Percentiles rank a stretch among this genome's conserved stretches.
Evolutionary conservation across 2,113 vertebrate genomes (phyloP).

Genomic region (Onychorhynchus coronatus): DNA sequence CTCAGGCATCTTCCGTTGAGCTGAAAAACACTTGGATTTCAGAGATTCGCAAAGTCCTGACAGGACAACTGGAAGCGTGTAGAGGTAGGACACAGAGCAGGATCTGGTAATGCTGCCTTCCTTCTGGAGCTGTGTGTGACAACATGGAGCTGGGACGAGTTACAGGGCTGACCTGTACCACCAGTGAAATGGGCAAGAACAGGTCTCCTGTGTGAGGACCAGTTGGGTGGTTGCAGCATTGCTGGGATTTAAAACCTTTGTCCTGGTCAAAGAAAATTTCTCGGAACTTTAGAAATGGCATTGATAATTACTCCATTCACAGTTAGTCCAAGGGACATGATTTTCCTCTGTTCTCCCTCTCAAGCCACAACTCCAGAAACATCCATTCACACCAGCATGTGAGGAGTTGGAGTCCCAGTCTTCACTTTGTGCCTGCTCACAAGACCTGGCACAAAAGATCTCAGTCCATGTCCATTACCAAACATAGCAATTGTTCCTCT

Average conservation of each 20-base stretch:
- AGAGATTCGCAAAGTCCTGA: conserved; percentile 91
- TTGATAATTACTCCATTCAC: not conserved
- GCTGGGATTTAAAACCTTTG: not conserved
- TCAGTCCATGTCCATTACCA: not conserved
- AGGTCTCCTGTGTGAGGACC: not conserved
- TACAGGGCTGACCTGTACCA: not conserved
- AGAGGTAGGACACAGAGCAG: conserved; percentile 76
- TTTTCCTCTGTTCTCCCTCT: not conserved
- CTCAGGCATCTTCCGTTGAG: conserved; percentile 90
- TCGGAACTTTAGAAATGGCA: not conserved
- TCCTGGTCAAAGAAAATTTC: not conserved
- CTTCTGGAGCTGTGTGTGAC: not conserved
- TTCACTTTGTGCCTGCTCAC: not conserved
- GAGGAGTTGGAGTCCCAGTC: not conserved
- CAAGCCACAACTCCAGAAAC: not conserved
- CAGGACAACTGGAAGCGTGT: conserved; percentile 86
- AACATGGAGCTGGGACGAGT: not conserved
- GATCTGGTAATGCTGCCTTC: not conserved
- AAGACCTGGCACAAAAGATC: not conserved
- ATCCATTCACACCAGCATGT: not conserved
- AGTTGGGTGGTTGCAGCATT: not conserved
- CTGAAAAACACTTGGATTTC: conserved; percentile 94
- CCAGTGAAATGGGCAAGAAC: not conserved
- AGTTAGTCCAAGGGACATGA: not conserved
- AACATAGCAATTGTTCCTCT: not conserved